These are phyloP conservation scores for Campaea margaritaria DNA, from an alignment of 2,888 invertebrate genomes.

Conservation along the genomic window DNA sequence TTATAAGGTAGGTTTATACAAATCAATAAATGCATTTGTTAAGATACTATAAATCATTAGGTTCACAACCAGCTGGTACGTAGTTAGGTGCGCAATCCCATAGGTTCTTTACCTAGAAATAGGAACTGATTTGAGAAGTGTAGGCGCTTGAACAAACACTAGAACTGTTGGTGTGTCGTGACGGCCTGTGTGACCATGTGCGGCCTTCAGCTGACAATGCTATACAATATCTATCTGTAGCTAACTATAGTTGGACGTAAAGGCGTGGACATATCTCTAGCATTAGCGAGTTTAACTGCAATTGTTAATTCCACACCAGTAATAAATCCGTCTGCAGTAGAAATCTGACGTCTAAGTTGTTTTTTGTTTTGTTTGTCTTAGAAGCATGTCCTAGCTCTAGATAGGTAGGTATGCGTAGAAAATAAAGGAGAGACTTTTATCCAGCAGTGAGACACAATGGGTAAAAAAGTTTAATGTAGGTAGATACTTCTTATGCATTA, in stretches of 20 bases:
- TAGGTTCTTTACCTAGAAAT: not conserved
- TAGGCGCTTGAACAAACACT: not conserved
- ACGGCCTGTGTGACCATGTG: slow-evolving; percentile 58
- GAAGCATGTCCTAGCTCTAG: too few species aligned
- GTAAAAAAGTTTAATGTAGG: not conserved
- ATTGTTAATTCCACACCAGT: not conserved
- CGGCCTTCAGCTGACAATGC: slow-evolving; percentile 78
- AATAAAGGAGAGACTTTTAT: not conserved
- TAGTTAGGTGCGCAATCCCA: not conserved
- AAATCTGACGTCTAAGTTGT: too few species aligned
- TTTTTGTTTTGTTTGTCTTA: too few species aligned
- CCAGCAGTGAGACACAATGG: not conserved
- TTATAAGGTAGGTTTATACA: too few species aligned
- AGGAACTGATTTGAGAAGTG: slow-evolving; percentile 4
- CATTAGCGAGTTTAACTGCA: slow-evolving; percentile 1
- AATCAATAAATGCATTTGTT: not conserved
- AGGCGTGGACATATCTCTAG: slow-evolving; percentile 21
- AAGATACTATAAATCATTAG: not conserved
- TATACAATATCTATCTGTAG: slow-evolving; percentile 40
- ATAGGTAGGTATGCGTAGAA: too few species aligned
- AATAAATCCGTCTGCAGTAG: too few species aligned
- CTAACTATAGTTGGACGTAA: slow-evolving; percentile 24
- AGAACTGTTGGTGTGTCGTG: slow-evolving; percentile 44
- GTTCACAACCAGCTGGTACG: too few species aligned
- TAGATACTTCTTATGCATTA: too few species aligned